phyloP scores from a whole-genome alignment of 2,888 invertebrate genomes.

The Caenorhabditis panamensis region DNA sequence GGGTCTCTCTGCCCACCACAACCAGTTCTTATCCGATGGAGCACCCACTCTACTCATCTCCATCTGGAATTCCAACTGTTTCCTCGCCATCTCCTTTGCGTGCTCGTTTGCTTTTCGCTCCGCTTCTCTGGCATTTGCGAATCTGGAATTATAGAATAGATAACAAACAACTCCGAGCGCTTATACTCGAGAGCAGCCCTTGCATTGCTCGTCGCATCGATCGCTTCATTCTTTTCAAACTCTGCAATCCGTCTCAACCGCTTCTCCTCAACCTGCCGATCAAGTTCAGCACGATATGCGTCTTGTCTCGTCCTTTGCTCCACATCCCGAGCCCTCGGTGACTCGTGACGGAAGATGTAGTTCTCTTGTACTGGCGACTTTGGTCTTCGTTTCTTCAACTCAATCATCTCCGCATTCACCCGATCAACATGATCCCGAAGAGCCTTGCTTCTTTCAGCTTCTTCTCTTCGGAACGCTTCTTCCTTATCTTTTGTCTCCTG shows the following conservation, averaged over 20 bases:
- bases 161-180: not conserved
- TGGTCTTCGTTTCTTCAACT: constrained; percentile 57
- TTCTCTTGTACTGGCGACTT: constrained; percentile 67
- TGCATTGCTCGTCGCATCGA: constrained; percentile 68
- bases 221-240: constrained; percentile 64
- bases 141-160: constrained; percentile 36
- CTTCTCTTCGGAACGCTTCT: constrained; percentile 42
- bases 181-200: constrained; percentile 66
- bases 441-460: constrained; percentile 46
- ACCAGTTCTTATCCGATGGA: constrained; percentile 61
- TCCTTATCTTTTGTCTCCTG: constrained; percentile 58
- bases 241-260: constrained; percentile 55
- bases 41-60: constrained; percentile 62
- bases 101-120: constrained; percentile 58
- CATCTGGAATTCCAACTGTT: constrained; percentile 69
- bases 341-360: constrained; percentile 67
- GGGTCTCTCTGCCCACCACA: constrained; percentile 72
- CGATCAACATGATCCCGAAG: constrained; percentile 68
- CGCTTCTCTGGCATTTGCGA: constrained; percentile 62
- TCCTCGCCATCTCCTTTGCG: constrained; percentile 62
- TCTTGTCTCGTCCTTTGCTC: constrained; percentile 54
- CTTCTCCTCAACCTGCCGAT: constrained; percentile 67
- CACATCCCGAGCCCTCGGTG: constrained; percentile 45
- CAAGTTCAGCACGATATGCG: constrained; percentile 59
- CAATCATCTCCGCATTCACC: constrained; percentile 69